Conservation (phyloP, 1,140 invertebrate genomes). For the Tribolium madens region DNA sequence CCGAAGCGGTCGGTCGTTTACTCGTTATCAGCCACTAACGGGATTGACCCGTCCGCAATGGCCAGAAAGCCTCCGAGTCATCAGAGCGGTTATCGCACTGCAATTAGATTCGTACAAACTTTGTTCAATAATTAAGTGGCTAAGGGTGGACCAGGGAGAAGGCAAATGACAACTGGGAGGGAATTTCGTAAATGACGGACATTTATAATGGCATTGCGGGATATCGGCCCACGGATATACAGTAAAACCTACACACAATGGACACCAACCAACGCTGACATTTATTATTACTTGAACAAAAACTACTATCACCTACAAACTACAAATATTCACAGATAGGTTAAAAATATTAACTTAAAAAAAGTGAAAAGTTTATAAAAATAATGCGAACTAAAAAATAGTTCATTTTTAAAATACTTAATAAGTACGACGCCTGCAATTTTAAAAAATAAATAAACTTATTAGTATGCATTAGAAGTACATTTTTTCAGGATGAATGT, state of each 20-base stretch:
- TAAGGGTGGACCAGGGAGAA: slow-evolving; percentile 3
- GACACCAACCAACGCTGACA: not conserved
- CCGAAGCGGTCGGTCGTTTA: slow-evolving; percentile 37
- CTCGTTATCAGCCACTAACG: slow-evolving; percentile 47
- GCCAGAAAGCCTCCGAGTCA: slow-evolving; percentile 20
- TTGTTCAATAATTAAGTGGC: slow-evolving; percentile 10
- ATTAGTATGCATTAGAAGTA: too few species aligned
- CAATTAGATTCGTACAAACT: slow-evolving; percentile 10
- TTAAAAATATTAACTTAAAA: too few species aligned
- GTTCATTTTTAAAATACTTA: too few species aligned
- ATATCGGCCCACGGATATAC: not conserved
- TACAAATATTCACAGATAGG: too few species aligned
- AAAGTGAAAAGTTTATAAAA: too few species aligned
- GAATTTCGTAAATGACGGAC: not conserved
- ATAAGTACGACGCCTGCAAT: too few species aligned
- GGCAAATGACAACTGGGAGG: not conserved
- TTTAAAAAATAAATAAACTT: too few species aligned
- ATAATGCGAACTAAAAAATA: too few species aligned
- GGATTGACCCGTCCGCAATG: slow-evolving; percentile 45
- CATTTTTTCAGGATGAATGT: too few species aligned
- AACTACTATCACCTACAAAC: too few species aligned
- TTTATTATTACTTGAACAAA: too few species aligned
- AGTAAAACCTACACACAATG: not conserved
- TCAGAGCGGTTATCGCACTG: slow-evolving; percentile 7
- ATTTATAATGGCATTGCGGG: not conserved